Percentiles rank a stretch among this genome's conserved stretches.
Evolutionary conservation across 2,797 vertebrate genomes (phyloP).

Genomic region (Danio kyathit): DNA sequence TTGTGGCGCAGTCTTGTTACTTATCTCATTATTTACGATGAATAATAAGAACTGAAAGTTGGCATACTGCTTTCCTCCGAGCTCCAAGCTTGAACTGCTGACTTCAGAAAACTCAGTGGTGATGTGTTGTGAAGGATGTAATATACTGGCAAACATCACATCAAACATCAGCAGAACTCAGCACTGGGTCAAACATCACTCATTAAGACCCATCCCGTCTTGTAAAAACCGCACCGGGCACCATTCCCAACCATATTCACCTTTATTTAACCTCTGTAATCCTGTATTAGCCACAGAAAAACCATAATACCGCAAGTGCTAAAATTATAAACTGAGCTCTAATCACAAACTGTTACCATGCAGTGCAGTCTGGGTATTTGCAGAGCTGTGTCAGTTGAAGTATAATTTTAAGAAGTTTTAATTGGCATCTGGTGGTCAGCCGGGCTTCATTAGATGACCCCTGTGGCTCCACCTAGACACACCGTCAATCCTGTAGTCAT

Average conservation of each 20-base stretch:
- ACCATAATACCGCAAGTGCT: slow-evolving; percentile 53
- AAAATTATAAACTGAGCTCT: slow-evolving; percentile 71
- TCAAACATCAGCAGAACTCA: neutral
- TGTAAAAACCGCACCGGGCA: neutral
- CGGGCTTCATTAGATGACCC: slow-evolving; percentile 76
- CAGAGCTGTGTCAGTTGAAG: slow-evolving; percentile 39
- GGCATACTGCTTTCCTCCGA: neutral
- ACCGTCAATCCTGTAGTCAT: slow-evolving; percentile 63
- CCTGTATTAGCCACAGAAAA: slow-evolving; percentile 4
- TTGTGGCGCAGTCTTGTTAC: too few relatives aligned
- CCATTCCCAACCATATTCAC: slow-evolving; percentile 24
- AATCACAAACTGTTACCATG: slow-evolving; percentile 73
- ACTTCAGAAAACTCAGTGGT: neutral
- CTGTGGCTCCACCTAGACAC: slow-evolving; percentile 71
- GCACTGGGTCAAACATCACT: neutral
- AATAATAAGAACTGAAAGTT: neutral
- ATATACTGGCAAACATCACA: neutral
- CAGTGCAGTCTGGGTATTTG: slow-evolving; percentile 59
- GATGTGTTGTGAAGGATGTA: slow-evolving; percentile 3
- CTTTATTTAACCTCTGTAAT: slow-evolving; percentile 38
- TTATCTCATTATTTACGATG: neutral
- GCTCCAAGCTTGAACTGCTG: neutral
- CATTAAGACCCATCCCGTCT: slow-evolving; percentile 14
- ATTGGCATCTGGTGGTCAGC: slow-evolving; percentile 74
- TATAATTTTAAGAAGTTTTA: slow-evolving; percentile 43